These are phyloP conservation scores for Metopia argyrocephala DNA, from an alignment of 2,888 invertebrate species.

Conservation along the genomic window DNA sequence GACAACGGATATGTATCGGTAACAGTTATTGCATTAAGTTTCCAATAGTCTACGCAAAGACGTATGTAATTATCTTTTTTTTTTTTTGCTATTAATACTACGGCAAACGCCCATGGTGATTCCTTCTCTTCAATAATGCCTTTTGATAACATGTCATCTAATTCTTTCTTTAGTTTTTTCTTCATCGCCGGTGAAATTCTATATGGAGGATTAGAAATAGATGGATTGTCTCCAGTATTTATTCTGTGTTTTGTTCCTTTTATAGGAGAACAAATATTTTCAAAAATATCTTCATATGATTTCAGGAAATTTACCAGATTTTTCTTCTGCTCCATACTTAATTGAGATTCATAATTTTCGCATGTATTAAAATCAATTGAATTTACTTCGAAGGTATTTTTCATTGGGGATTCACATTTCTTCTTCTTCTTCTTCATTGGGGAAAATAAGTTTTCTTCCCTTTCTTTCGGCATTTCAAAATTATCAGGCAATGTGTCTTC, in stretches of 20 bases:
- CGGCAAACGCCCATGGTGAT: conserved; percentile 61
- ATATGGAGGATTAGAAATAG: conserved; percentile 72
- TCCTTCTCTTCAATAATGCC: conserved; percentile 61
- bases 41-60: conserved; percentile 71
- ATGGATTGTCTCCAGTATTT: conserved; percentile 50
- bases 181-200: conserved; percentile 67
- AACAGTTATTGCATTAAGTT: conserved; percentile 68
- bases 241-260: conserved; percentile 7
- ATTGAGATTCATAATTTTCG: background rate
- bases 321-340: background rate
- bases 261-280: conserved; percentile 6
- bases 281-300: conserved; percentile 8
- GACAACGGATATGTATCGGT: conserved; percentile 74
- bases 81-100: conserved; percentile 70
- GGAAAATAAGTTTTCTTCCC: background rate
- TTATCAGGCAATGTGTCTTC: conserved; percentile 18
- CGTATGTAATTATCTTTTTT: conserved; percentile 70
- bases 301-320: background rate
- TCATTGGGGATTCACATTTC: background rate
- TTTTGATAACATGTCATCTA: conserved; percentile 29
- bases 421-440: conserved; percentile 11
- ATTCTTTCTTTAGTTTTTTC: conserved; percentile 29
- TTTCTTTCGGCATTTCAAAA: conserved; percentile 7
- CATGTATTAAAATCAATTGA: conserved; percentile 1
- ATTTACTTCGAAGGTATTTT: background rate